phyloP scores from a whole-genome alignment of 2,888 invertebrate genomes.

The Melinaea menophilus region DNA sequence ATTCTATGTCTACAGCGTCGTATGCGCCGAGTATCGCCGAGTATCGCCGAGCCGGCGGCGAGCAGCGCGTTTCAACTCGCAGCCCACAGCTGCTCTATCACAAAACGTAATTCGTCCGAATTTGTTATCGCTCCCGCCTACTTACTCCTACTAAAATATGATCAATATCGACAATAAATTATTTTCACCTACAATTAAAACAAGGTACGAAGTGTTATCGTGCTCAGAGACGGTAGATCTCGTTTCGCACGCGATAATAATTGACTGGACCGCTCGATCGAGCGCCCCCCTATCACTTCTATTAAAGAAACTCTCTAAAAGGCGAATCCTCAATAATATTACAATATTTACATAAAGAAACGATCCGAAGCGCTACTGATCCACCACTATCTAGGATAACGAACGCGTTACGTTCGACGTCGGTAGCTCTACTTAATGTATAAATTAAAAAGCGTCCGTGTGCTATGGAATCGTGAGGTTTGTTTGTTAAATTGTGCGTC shows the following conservation, averaged over 20 bases:
- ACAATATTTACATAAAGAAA: conserved; percentile 75
- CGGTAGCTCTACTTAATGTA: conserved; percentile 72
- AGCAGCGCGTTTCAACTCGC: conserved; percentile 41
- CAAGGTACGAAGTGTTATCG: conserved; percentile 68
- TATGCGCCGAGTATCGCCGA: conserved; percentile 38
- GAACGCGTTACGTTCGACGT: conserved; percentile 63
- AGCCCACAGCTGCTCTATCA: conserved; percentile 63
- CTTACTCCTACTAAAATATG: conserved; percentile 72
- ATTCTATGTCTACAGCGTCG: conserved; percentile 36
- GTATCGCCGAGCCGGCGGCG: conserved; percentile 55
- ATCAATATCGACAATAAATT: conserved; percentile 76
- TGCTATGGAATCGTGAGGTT: conserved; percentile 67
- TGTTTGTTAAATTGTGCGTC: conserved; percentile 63
- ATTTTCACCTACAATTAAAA: conserved; percentile 74
- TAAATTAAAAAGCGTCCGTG: conserved; percentile 72
- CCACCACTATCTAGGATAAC: conserved; percentile 73
- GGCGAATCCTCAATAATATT: conserved; percentile 63
- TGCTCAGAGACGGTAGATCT: conserved; percentile 38
- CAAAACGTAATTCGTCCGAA: conserved; percentile 74
- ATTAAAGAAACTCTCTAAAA: conserved; percentile 61
- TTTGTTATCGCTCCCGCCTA: conserved; percentile 75
- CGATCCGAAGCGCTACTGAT: conserved; percentile 73
- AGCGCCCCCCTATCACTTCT: conserved; percentile 46
- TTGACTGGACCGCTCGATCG: conserved; percentile 66
- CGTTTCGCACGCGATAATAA: conserved; percentile 66